phyloP scores from a whole-genome alignment of 2,888 invertebrate species.

The Pegoplata infirma region DNA sequence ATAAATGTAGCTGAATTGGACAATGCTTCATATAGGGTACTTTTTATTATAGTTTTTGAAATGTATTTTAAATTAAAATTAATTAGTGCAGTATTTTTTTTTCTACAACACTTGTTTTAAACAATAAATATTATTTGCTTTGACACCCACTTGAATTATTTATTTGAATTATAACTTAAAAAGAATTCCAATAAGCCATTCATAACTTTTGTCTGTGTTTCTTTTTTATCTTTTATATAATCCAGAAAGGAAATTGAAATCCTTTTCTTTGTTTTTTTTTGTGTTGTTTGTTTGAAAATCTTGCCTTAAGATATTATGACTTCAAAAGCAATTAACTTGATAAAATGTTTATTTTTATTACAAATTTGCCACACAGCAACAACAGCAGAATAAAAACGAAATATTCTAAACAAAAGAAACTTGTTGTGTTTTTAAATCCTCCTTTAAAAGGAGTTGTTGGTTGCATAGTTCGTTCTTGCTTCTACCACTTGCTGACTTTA shows the following conservation, averaged over 20 bases:
- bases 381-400: background rate
- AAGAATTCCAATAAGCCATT: slow-evolving; percentile 25
- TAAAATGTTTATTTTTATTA: slow-evolving; percentile 62
- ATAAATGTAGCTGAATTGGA: too few species aligned
- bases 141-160: slow-evolving; percentile 31
- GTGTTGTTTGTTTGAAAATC: background rate
- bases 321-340: slow-evolving; percentile 64
- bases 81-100: slow-evolving; percentile 10
- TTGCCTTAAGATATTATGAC: slow-evolving; percentile 53
- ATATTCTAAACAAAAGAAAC: slow-evolving; percentile 21
- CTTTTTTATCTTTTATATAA: background rate
- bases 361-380: slow-evolving; percentile 53
- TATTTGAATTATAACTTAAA: background rate
- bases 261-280: slow-evolving; percentile 14
- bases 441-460: slow-evolving; percentile 20
- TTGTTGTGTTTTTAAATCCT: background rate
- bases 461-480: slow-evolving; percentile 3
- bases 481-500: slow-evolving; percentile 53
- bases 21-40: too few species aligned
- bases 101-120: slow-evolving; percentile 23
- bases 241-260: slow-evolving; percentile 44
- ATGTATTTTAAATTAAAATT: slow-evolving; percentile 26
- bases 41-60: too few species aligned
- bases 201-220: background rate
- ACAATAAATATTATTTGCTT: slow-evolving; percentile 26